Base-by-base conservation (phyloP, 1,140 invertebrate species). In the Drosophila insularis region DNA sequence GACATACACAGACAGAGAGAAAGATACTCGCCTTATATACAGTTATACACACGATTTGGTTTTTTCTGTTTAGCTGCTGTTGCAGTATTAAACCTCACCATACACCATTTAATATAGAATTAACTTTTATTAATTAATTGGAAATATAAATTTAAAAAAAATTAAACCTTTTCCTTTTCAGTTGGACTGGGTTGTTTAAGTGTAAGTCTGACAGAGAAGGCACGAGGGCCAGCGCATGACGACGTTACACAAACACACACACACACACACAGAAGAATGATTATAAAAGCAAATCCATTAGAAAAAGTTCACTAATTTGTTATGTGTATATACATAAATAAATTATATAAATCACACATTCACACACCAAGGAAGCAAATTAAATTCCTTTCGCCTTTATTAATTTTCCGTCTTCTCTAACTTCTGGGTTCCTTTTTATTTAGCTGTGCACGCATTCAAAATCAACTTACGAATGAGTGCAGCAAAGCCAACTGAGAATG, bases 391-490 rank as follows among this genome's bases (percentile, higher is more conserved):
- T 63, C 58, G 63, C 27, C 58, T 53, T 63, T 62, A 59, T 35
- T 56, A 86, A 78, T 13, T 27, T 27, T 7, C 14, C n/a, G 8
- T 17, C 13, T 27, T 27, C 7, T 31, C 21, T 58, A 35, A 21
- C 23, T 31, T 35, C 17, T 50, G 19, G 8, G 46, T 55, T 68
- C 13, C 68, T 70, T 60, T 72, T 80, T 78, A 27, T 27, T 72
- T 66, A 80, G 80, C 73, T 89, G 73, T 82, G 84, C 84, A 87
- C 82, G 80, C 80, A 87, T 85, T 80, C 80, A 84, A 89, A 71
- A 69, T 53, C 80, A 87, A 87, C 67, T 71, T 68, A 71, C 79
- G 84, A 89, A 76, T 86, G 71, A 79, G 61, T n/a, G 40, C 54
- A 14, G 19, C 35, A 65, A 62, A 68, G 73, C 60, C 72, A 63